A percentile compares a stretch with the other conserved stretches of the same genome.
phyloP scores from a whole-genome alignment of 2,888 invertebrate species.

The Isotomurus palustris region DNA sequence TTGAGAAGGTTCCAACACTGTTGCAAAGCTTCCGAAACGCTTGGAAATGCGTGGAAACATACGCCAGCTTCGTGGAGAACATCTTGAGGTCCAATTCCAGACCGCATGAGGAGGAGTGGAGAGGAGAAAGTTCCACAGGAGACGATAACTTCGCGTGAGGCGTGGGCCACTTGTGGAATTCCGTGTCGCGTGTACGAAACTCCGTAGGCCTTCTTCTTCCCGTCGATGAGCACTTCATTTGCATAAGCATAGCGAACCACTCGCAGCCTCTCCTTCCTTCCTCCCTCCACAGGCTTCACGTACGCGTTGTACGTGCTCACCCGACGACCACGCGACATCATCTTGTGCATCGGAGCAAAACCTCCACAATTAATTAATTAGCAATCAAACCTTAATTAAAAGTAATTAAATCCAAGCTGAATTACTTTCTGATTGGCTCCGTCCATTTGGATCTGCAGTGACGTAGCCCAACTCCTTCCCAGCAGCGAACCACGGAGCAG shows the following conservation, averaged over 20 bases:
- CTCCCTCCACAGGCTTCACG: neutral
- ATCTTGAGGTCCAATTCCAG: constrained; percentile 5
- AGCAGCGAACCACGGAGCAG: constrained; percentile 7
- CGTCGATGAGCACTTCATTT: constrained; percentile 6
- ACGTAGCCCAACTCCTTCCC: constrained; percentile 8
- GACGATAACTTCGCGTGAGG: constrained; percentile 8
- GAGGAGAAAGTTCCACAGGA: constrained; percentile 4
- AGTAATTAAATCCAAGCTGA: too few relatives aligned
- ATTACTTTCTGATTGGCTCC: too few relatives aligned
- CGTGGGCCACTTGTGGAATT: constrained; percentile 5
- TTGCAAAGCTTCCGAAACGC: too few relatives aligned
- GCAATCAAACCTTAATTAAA: too few relatives aligned
- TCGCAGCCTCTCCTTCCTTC: too few relatives aligned
- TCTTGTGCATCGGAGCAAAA: neutral
- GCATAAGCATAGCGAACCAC: too few relatives aligned
- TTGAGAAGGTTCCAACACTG: too few relatives aligned
- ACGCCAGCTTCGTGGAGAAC: neutral
- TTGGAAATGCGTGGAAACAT: too few relatives aligned
- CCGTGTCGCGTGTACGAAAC: constrained; percentile 4
- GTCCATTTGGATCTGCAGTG: constrained; percentile 1
- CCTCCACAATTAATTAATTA: neutral
- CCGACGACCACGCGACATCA: neutral
- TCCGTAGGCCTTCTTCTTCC: constrained; percentile 2
- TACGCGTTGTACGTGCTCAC: neutral
- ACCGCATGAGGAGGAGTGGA: constrained; percentile 9